Evolutionary conservation across 1,140 invertebrate species (phyloP), one percentile per base, ranked within the genome.

Genomic region (Hycleus cichorii): DNA sequence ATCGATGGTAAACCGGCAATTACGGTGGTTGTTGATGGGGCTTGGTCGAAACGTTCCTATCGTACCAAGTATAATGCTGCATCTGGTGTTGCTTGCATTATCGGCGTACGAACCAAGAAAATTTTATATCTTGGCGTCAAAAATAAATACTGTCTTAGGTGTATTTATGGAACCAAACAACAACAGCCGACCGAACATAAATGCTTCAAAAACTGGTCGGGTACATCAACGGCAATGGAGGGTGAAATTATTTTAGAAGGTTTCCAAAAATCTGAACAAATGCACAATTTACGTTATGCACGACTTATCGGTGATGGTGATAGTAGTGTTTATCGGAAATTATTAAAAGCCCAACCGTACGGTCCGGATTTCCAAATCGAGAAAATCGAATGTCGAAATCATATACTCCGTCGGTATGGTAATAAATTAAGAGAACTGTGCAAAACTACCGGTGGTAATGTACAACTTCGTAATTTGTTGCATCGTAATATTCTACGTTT

Each of bases 71-170:
- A 66, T 56, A 64, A 63, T 11, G 65, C 64, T n/a, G 43, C 65
- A 8, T 68, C 64, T 12, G 68, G 66, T 47, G 58, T 65, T 26
- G 64, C 61, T 39, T 51, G 50, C 27, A 69, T 75, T 18, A 59
- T 75, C 58, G 73, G 70, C n/a, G 42, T 18, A 3, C 7, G 50
- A 53, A 71, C 72, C 2, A 59, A 64, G 39, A 71, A 74, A 57
- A 51, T 75, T 3, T 58, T 76, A 5, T 66, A 66, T 49, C 54
- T 72, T 46, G 67, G 62, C 10, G 57, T 70, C 3, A 46, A 69
- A 32, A 70, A 70, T 57, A 73, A 66, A 57, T 68, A 64, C 52
- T 75, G 72, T 55, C 51, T 26, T 39, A 49, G 64, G 27, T 73
- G 70, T 59, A 2, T 44, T 32, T 32, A 27, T 76, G 3, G 66